These are phyloP conservation scores for Spongilla lacustris DNA, from an alignment of 37 sponge, comb jelly and placozoan genomes.

Conservation along the genomic window DNA sequence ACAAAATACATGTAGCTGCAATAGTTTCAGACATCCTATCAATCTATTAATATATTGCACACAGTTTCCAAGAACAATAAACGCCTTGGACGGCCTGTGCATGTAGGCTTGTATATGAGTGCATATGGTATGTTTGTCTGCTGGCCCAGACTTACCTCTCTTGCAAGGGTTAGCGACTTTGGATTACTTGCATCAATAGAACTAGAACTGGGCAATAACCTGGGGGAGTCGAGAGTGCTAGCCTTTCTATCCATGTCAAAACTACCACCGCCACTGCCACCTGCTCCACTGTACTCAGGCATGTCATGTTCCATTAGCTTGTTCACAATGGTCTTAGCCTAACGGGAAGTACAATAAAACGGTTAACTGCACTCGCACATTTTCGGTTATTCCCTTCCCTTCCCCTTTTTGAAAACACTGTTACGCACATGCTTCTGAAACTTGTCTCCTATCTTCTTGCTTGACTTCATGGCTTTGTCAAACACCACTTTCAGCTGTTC, in stretches of 20 bases:
- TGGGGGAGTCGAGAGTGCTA: background rate
- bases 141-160: background rate
- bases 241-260: background rate
- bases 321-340: background rate
- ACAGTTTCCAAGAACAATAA: too few species aligned
- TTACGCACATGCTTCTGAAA: constrained; percentile 8
- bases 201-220: background rate
- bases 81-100: too few species aligned
- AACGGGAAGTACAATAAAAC: background rate
- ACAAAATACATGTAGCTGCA: too few species aligned
- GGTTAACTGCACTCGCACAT: too few species aligned
- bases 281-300: background rate
- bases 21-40: too few species aligned
- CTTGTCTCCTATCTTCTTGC: background rate
- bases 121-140: background rate
- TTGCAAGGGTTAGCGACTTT: background rate
- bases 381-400: too few species aligned
- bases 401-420: background rate
- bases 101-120: background rate
- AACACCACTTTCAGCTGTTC: constrained; percentile 43
- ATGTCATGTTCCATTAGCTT: background rate
- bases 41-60: too few species aligned
- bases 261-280: background rate
- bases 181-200: background rate
- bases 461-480: constrained; percentile 5